Percentiles rank a stretch among this genome's conserved stretches.
Conservation (phyloP, 2,888 invertebrate genomes). For the Melieria picta region DNA sequence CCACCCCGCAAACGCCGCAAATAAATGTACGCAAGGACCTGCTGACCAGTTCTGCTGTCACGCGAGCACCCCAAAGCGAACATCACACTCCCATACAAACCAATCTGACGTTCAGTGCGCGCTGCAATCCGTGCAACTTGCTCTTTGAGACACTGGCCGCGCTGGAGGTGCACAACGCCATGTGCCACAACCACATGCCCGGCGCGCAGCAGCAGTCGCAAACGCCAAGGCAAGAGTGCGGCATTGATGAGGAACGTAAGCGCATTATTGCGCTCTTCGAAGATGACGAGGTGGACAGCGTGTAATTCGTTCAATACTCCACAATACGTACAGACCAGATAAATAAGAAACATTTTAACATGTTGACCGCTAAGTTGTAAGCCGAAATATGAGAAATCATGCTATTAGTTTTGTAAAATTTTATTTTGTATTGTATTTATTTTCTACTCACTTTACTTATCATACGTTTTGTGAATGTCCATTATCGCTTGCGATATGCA, state of each 20-base stretch:
- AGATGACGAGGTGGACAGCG: slow-evolving; percentile 44
- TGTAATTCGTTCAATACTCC: neutral
- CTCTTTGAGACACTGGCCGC: slow-evolving; percentile 57
- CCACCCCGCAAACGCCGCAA: slow-evolving; percentile 11
- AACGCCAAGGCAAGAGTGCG: slow-evolving; percentile 33
- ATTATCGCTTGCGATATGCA: slow-evolving; percentile 28
- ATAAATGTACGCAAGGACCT: slow-evolving; percentile 45
- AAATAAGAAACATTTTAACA: neutral
- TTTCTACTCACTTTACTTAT: neutral
- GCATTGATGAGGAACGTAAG: slow-evolving; percentile 53
- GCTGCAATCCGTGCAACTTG: slow-evolving; percentile 60
- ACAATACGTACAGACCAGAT: no score
- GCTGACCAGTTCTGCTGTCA: slow-evolving; percentile 23
- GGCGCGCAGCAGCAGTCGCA: slow-evolving; percentile 22
- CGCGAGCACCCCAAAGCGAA: neutral
- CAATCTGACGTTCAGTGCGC: slow-evolving; percentile 53
- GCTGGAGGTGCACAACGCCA: slow-evolving; percentile 60
- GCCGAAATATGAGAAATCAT: neutral
- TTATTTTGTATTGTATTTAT: neutral
- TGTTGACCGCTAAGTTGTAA: slow-evolving; percentile 1
- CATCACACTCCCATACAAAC: slow-evolving; percentile 27
- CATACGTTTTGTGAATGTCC: neutral
- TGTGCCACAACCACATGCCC: slow-evolving; percentile 53
- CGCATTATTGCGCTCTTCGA: slow-evolving; percentile 63
- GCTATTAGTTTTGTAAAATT: slow-evolving; percentile 1